A percentile compares a stretch with the other conserved stretches of the same genome.
phyloP scores from a whole-genome alignment of 2,797 vertebrate species.

The Smutsia temminckii region DNA sequence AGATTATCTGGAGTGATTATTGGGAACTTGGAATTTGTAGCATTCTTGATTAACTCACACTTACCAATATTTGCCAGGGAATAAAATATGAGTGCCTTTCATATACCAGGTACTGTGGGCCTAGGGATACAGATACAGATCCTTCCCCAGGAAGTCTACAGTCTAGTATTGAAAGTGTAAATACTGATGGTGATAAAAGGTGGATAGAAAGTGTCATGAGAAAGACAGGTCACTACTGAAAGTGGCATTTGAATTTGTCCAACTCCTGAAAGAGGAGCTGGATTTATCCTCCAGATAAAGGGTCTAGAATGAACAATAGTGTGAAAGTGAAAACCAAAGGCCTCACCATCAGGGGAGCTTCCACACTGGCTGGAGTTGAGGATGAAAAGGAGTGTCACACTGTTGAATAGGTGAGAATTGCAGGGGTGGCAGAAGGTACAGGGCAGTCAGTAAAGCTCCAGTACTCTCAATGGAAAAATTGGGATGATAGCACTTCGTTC shows the following conservation, averaged over 20 bases:
- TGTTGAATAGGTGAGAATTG: background rate
- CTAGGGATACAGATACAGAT: background rate
- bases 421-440: background rate
- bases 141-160: background rate
- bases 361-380: background rate
- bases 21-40: background rate
- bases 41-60: background rate
- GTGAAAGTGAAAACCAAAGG: background rate
- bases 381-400: background rate
- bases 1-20: background rate
- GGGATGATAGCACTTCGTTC: background rate
- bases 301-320: background rate
- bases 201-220: background rate
- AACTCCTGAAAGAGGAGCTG: background rate
- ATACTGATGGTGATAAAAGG: background rate
- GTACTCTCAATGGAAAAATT: background rate
- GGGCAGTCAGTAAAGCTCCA: background rate
- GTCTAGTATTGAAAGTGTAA: background rate
- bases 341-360: background rate
- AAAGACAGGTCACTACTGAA: background rate
- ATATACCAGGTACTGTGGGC: background rate
- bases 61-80: background rate
- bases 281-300: background rate
- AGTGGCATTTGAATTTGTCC: background rate
- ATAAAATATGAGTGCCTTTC: background rate